These are phyloP conservation scores for Actinernus sp. DNA, from an alignment of 92 coral and sea anemone species.

Conservation along the genomic window DNA sequence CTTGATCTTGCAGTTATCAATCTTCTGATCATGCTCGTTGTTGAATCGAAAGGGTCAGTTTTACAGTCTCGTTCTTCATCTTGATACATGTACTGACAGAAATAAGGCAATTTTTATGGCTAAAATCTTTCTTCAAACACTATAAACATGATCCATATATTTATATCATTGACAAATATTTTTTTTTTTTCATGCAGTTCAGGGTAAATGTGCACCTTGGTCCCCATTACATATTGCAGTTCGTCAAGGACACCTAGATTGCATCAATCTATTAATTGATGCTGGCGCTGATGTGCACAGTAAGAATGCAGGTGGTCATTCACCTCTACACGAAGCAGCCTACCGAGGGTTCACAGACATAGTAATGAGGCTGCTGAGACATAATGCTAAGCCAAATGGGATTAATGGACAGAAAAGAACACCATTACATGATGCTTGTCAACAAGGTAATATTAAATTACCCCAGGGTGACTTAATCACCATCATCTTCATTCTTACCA, in stretches of 20 bases:
- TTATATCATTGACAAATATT: too few species aligned
- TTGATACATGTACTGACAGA: too few species aligned
- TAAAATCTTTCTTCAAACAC: too few species aligned
- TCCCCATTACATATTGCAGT: conserved; percentile 98
- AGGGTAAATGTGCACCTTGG: conserved; percentile 92
- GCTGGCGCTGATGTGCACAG: conserved; percentile 93
- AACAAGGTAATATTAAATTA: conserved; percentile 68
- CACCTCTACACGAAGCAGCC: conserved; percentile 94
- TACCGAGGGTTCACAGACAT: conserved; percentile 86
- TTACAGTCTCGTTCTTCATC: too few species aligned
- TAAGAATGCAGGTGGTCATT: conserved; percentile 92
- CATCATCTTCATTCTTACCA: too few species aligned
- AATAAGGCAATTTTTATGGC: too few species aligned
- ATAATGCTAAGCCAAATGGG: conserved; percentile 90
- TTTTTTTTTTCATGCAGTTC: conserved; percentile 5
- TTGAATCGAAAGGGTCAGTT: too few species aligned
- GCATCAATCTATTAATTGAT: conserved; percentile 77
- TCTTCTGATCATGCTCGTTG: too few species aligned
- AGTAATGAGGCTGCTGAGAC: conserved; percentile 58
- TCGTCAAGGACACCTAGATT: conserved; percentile 88
- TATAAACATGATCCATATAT: too few species aligned
- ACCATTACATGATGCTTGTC: conserved; percentile 97
- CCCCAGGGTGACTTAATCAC: too few species aligned
- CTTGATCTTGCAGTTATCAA: too few species aligned
- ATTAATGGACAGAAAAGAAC: conserved; percentile 90